Conservation (phyloP, 2,113 vertebrate species). For the Malurus elegans region DNA sequence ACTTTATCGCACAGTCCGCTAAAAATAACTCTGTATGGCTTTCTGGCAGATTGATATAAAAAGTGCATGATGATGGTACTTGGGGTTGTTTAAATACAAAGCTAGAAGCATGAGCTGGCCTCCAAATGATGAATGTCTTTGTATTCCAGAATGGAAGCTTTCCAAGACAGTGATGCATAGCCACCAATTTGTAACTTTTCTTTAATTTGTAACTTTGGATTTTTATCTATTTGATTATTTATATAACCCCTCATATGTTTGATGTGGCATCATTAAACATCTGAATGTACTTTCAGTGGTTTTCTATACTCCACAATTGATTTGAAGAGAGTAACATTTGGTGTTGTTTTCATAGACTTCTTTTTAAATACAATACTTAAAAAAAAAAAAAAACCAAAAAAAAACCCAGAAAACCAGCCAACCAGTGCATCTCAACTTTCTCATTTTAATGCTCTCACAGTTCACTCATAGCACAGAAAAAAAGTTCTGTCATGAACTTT, state of each 20-base stretch:
- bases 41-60: constrained; percentile 54
- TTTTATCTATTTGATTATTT: neutral
- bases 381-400: neutral
- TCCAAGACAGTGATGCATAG: constrained; percentile 42
- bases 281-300: neutral
- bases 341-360: neutral
- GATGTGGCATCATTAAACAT: neutral
- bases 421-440: neutral
- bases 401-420: neutral
- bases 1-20: neutral
- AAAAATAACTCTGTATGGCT: constrained; percentile 49
- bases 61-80: constrained; percentile 16
- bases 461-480: neutral
- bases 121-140: constrained; percentile 21
- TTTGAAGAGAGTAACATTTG: neutral
- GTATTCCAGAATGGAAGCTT: constrained; percentile 23
- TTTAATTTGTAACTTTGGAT: neutral
- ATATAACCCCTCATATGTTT: neutral
- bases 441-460: neutral
- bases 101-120: constrained; percentile 12
- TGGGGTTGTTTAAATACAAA: constrained; percentile 53
- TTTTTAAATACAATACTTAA: neutral
- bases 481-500: neutral
- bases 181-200: constrained; percentile 35
- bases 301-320: neutral